phyloP scores from a whole-genome alignment of 2,888 invertebrate genomes.

The Cylindroiulus punctatus region DNA sequence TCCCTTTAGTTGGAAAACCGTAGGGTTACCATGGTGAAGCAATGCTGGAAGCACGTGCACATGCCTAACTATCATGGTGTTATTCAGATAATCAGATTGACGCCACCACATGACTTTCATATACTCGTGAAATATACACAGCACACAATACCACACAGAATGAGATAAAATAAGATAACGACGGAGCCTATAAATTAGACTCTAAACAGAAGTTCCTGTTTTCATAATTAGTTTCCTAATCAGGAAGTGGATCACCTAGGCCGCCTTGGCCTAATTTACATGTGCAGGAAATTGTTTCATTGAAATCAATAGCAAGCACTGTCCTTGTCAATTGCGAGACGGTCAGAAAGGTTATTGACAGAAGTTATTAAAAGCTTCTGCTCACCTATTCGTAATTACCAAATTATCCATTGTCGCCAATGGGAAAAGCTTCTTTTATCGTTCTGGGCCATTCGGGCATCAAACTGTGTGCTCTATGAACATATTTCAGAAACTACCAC shows the following conservation, averaged over 20 bases:
- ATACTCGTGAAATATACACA: not conserved
- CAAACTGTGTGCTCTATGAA: no score
- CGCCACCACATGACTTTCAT: not conserved
- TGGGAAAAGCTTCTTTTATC: no score
- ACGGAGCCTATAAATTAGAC: not conserved
- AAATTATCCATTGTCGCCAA: no score
- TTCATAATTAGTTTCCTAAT: not conserved
- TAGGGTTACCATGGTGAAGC: no score
- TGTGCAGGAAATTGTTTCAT: not conserved
- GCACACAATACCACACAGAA: no score
- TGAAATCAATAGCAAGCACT: not conserved
- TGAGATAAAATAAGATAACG: not conserved
- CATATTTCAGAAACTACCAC: no score
- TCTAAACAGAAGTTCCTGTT: not conserved
- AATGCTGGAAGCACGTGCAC: no score
- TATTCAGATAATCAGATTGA: not conserved
- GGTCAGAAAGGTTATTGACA: not conserved
- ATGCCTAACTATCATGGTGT: not conserved
- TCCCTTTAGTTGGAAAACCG: no score
- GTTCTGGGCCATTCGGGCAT: no score
- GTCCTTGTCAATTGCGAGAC: not conserved
- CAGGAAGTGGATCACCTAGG: not conserved
- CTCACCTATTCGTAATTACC: no score
- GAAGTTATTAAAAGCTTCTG: not conserved
- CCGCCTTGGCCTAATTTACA: not conserved